A percentile compares a stretch with the other conserved stretches of the same genome.
phyloP scores from a whole-genome alignment of 2,888 invertebrate species.

The Merodon equestris region DNA sequence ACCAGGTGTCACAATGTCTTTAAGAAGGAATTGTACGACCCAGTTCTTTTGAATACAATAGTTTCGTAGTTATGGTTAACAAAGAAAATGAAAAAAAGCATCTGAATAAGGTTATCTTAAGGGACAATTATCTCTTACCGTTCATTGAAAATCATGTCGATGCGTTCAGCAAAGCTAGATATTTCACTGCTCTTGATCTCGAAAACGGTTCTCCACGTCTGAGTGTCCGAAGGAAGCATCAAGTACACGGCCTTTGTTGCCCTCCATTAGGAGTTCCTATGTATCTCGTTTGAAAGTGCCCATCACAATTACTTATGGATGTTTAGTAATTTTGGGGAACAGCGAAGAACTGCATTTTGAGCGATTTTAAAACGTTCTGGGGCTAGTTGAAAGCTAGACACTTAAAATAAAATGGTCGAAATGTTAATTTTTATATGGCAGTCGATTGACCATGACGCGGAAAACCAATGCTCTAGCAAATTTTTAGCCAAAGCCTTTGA shows the following conservation, averaged over 20 bases:
- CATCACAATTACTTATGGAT: neutral
- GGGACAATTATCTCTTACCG: slow-evolving; percentile 68
- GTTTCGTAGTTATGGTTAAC: slow-evolving; percentile 17
- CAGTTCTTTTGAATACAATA: slow-evolving; percentile 3
- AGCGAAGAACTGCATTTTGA: neutral
- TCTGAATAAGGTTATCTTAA: slow-evolving; percentile 54
- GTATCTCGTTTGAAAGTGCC: neutral
- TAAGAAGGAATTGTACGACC: slow-evolving; percentile 8
- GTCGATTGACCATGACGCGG: neutral
- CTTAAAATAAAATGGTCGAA: slow-evolving; percentile 12
- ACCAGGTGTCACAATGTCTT: slow-evolving; percentile 6
- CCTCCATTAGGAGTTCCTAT: slow-evolving; percentile 10
- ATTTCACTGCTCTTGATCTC: slow-evolving; percentile 71
- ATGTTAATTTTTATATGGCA: slow-evolving; percentile 4
- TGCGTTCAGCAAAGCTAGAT: slow-evolving; percentile 67
- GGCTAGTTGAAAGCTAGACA: slow-evolving; percentile 8
- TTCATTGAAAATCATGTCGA: slow-evolving; percentile 71
- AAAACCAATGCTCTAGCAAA: too few relatives aligned
- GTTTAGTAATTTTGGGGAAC: neutral
- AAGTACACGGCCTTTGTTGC: slow-evolving; percentile 9
- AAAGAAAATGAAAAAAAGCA: slow-evolving; percentile 42
- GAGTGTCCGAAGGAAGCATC: slow-evolving; percentile 57
- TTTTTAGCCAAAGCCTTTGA: neutral
- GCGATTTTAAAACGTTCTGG: neutral
- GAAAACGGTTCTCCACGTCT: slow-evolving; percentile 74